Base-by-base conservation (phyloP, 2,113 vertebrate genomes). In the Platycercus adscitus region DNA sequence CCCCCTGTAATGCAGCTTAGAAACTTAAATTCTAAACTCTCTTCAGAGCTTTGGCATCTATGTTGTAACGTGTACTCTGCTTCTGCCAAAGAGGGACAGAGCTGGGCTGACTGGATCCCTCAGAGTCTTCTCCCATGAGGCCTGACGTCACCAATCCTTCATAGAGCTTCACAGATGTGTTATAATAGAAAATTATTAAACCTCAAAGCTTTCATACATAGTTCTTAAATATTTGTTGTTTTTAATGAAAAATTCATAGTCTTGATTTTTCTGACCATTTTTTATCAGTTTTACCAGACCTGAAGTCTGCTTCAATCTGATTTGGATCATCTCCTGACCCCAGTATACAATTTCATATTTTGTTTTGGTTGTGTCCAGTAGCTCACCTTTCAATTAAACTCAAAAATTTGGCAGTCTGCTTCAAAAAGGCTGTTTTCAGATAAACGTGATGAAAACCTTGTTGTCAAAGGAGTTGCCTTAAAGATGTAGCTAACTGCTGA, bases 41-140 rank as follows among this genome's bases (percentile, higher is more conserved):
- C 41, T 28, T 56, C 37, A 39, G 41, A 88, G 33, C 43, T 53
- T 35, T 44, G 23, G 43, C 1, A 0, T 55, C 44, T 60, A 17
- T 49, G 0, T 44, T 77, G 64, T 0, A 0, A 20, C 50, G 7
- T 3, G 1, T 46, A 4, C 13, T 24, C 29, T 39, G 35, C 18
- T 53, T 44, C 52, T 92, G 56, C 52, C 73, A 39, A 76, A 56
- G 8, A 9, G n/a, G 23, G 10, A 7, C 4, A 41, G 52, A 17
- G 11, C 16, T 76, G 43, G 5, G 25, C 70, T 88, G 65, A 11
- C 49, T 93, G 52, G 4, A n/a, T 23, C 56, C 64, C 65, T 64
- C 28, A 6, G 11, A 41, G 56, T 25, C 28, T 53, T 50, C 58
- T 69, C 53, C 73, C 11, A 0, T 43, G 58, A 72, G 58, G 35